Conservation (phyloP, 1,140 invertebrate species). For the Vanessa atalanta region DNA sequence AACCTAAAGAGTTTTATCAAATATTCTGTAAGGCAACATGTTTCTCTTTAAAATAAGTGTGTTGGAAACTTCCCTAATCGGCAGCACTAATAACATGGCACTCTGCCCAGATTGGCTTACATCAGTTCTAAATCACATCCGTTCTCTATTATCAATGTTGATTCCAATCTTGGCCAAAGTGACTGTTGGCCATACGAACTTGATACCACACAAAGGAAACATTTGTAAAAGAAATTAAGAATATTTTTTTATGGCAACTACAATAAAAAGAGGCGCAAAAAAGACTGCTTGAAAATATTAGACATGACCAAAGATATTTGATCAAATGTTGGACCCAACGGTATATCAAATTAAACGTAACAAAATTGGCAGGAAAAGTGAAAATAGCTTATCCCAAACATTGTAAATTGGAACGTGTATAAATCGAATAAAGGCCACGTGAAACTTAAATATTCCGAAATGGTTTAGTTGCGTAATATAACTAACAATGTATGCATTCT, state of each 20-base stretch:
- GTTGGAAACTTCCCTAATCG: constrained; percentile 12
- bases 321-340: constrained; percentile 10
- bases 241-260: background rate
- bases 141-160: background rate
- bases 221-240: background rate
- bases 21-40: too few species aligned
- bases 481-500: background rate
- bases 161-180: constrained; percentile 1
- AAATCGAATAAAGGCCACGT: background rate
- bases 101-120: background rate
- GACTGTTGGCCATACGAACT: background rate
- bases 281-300: background rate
- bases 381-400: constrained; percentile 10
- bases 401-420: constrained; percentile 1
- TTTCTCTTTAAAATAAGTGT: background rate
- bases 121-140: background rate
- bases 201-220: too few species aligned
- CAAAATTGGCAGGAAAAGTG: constrained; percentile 17
- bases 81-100: constrained; percentile 7
- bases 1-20: too few species aligned
- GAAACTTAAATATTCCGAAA: background rate
- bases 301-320: background rate
- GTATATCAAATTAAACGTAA: background rate
- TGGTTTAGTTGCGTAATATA: background rate
- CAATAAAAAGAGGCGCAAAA: background rate